phyloP scores from a whole-genome alignment of 2,888 invertebrate species.

The Brachynemurus nebulosus region DNA sequence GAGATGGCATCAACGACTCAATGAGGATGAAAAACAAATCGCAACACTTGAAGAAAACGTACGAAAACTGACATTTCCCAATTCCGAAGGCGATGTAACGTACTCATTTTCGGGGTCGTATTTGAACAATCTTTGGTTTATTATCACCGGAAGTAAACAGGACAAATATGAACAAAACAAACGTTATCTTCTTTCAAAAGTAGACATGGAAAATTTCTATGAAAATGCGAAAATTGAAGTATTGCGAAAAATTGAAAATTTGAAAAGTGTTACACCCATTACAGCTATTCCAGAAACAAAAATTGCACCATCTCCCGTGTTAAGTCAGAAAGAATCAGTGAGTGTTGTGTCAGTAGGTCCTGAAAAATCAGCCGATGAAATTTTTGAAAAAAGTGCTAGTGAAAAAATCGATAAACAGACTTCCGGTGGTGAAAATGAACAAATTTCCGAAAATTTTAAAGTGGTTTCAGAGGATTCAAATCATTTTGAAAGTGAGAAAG shows the following conservation, averaged over 20 bases:
- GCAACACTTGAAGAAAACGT: slow-evolving; percentile 31
- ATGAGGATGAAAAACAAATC: slow-evolving; percentile 38
- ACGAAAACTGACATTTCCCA: slow-evolving; percentile 8
- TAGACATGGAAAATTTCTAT: slow-evolving; percentile 30
- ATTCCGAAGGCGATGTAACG: slow-evolving; percentile 4
- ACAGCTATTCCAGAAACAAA: no score
- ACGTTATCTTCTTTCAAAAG: slow-evolving; percentile 30
- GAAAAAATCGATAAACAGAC: not conserved
- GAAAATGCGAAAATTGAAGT: slow-evolving; percentile 27
- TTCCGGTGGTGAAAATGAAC: not conserved
- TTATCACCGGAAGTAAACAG: slow-evolving; percentile 30
- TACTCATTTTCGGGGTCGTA: slow-evolving; percentile 27
- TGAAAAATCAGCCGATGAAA: not conserved
- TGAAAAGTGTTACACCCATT: not conserved
- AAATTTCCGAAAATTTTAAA: not conserved
- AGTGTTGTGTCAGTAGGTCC: not conserved
- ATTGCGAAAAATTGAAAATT: not conserved
- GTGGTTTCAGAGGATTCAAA: not conserved
- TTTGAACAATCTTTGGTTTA: slow-evolving; percentile 33
- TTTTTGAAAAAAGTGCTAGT: not conserved
- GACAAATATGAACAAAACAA: slow-evolving; percentile 29
- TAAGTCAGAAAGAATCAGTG: no score
- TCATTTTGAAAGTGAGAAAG: not conserved
- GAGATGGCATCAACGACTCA: slow-evolving; percentile 38
- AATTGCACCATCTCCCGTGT: no score